phyloP scores from a whole-genome alignment of 2,888 invertebrate species.

The Scaptomyza flava region DNA sequence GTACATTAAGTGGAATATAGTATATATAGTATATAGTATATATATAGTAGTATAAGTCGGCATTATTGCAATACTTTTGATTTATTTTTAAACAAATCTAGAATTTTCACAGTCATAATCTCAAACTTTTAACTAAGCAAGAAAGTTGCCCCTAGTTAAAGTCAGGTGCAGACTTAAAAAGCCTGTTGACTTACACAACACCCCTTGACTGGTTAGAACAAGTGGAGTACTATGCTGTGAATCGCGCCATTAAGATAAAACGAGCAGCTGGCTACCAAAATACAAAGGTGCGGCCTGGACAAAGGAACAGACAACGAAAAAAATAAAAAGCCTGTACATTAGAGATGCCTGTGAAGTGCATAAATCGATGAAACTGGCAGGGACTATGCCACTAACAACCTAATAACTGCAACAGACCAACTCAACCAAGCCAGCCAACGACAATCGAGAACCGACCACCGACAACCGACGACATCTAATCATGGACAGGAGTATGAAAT shows the following conservation, averaged over 20 bases:
- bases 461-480: conserved; percentile 74
- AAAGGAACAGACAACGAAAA: not conserved
- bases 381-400: conserved; percentile 81
- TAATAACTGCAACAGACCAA: conserved; percentile 72
- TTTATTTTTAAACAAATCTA: too few species aligned
- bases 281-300: conserved; percentile 15
- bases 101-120: too few species aligned
- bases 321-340: conserved; percentile 52
- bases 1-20: too few species aligned
- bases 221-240: conserved; percentile 36
- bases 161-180: conserved; percentile 8
- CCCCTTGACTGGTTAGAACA: not conserved
- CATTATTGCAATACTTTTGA: too few species aligned
- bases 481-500: conserved; percentile 62
- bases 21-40: too few species aligned
- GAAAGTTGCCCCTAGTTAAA: not conserved
- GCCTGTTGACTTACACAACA: conserved; percentile 13
- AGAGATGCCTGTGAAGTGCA: conserved; percentile 75
- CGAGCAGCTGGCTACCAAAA: conserved; percentile 23
- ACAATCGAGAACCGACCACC: conserved; percentile 19
- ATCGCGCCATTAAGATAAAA: conserved; percentile 62
- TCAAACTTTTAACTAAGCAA: not conserved
- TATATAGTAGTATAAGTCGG: too few species aligned
- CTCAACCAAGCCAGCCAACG: conserved; percentile 31
- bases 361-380: conserved; percentile 81